phyloP scores from a whole-genome alignment of 1,140 invertebrate species.

The Nixonia krombeini region DNA sequence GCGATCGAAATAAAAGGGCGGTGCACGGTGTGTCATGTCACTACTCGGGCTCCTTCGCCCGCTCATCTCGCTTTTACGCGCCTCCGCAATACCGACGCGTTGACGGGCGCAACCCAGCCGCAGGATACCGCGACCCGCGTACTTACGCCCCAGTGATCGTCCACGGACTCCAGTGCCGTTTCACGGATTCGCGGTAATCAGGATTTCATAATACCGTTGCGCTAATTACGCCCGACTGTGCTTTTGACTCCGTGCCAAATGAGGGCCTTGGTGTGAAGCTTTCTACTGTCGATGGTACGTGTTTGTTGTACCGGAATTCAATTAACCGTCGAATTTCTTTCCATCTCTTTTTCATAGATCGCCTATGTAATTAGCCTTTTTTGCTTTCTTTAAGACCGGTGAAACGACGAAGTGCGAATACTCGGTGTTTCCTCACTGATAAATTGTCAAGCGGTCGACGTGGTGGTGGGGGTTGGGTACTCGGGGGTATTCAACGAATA shows the following conservation, averaged over 20 bases:
- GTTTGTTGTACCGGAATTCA: conserved; percentile 11
- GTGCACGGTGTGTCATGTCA: conserved; percentile 10
- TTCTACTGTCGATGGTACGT: conserved; percentile 11
- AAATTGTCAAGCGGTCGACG: too few species aligned
- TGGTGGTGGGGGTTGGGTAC: too few species aligned
- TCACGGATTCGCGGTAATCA: conserved; percentile 12
- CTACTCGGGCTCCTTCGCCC: not conserved
- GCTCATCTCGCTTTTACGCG: conserved; percentile 9
- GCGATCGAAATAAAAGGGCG: conserved; percentile 40
- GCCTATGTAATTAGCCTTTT: too few species aligned
- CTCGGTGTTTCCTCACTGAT: too few species aligned
- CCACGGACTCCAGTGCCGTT: conserved; percentile 4
- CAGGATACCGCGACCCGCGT: not conserved
- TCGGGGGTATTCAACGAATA: too few species aligned
- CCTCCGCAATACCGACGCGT: too few species aligned
- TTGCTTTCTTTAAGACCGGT: too few species aligned
- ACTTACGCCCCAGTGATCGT: not conserved
- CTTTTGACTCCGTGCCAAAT: conserved; percentile 22
- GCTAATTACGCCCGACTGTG: conserved; percentile 27
- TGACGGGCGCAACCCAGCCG: too few species aligned
- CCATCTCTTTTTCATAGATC: too few species aligned
- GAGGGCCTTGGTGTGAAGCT: not conserved
- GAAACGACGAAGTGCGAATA: too few species aligned
- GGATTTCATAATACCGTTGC: conserved; percentile 15
- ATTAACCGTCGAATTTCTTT: conserved; percentile 4